Evolutionary conservation across 2,797 vertebrate genomes (phyloP), one percentile per base, ranked within the genome.

Genomic region (Chelonia mydas): DNA sequence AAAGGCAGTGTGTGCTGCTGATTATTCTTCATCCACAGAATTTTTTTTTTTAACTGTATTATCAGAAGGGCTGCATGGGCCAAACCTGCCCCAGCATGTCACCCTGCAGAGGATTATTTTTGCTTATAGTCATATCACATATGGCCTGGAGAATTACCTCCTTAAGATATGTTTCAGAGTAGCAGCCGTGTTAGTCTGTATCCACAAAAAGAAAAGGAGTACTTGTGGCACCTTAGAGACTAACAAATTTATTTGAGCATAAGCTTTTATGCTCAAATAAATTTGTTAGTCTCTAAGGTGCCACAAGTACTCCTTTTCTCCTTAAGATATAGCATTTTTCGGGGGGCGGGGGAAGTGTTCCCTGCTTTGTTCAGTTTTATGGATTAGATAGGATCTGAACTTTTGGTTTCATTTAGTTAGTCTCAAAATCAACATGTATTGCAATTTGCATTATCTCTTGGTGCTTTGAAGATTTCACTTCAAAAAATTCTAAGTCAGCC

Each of bases 71-170:
- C 59, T 27, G 72, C 25, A 7, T 12, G 84, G n/a, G 68, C 47
- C 12, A 68, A 45, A 10, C 11, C 11, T 50, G 16, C 28, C 19
- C 68, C 17, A 77, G 74, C 25, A 57, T 33, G 6, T 25, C 12
- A 77, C 31, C n/a, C 45, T 74, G 15, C 72, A 88, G 85, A 79
- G 77, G 10, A 51, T 28, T 65, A 23, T 31, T 45, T 15, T 31
- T 11, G 16, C 27, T 54, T 47, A 31, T 49, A 68, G 49, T 25
- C 1, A 0, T 50, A 77, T 0, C 28, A 31, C 3, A 0, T 11
- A 12, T 1, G 2, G 50, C 12, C 33, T 50, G 5, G 55, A 9
- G 12, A 86, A 49, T 49, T 45, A 16, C 50, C 13, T 65, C 41
- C 33, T 31, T n/a, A 25, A 68, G 54, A 84, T 84, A 55, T 55